A percentile compares a stretch with the other conserved stretches of the same genome.
phyloP scores from a whole-genome alignment of 2,888 invertebrate species.

The Drosophila melanosoma region DNA sequence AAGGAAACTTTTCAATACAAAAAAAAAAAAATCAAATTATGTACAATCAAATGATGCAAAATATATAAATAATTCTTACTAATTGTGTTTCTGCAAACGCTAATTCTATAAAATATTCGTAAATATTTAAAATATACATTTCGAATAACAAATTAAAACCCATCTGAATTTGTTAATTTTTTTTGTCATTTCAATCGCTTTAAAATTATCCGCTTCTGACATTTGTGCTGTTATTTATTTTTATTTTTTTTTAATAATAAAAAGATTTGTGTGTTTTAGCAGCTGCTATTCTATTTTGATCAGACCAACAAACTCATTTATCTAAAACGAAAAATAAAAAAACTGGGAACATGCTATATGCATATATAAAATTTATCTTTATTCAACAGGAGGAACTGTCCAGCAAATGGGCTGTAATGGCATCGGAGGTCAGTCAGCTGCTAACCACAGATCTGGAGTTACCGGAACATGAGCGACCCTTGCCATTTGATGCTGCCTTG shows the following conservation, averaged over 20 bases:
- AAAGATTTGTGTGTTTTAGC: conserved; percentile 7
- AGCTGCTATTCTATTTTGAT: conserved; percentile 10
- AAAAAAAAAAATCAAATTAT: conserved; percentile 26
- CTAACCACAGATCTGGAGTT: conserved; percentile 86
- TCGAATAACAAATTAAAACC: conserved; percentile 54
- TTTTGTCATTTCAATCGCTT: conserved; percentile 26
- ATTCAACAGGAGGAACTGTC: conserved; percentile 84
- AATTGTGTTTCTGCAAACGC: conserved; percentile 23
- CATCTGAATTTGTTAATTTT: conserved; percentile 11
- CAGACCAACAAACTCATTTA: no score
- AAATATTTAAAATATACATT: conserved; percentile 47
- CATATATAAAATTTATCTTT: not conserved
- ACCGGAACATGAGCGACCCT: conserved; percentile 86
- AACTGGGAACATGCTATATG: not conserved
- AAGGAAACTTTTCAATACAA: conserved; percentile 23
- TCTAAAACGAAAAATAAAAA: not conserved
- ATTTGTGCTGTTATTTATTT: conserved; percentile 13
- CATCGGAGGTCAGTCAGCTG: conserved; percentile 87
- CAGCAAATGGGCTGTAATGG: conserved; percentile 88
- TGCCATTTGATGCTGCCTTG: conserved; percentile 94
- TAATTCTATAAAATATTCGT: not conserved
- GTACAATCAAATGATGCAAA: conserved; percentile 16
- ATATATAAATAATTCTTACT: conserved; percentile 8
- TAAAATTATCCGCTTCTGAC: conserved; percentile 17
- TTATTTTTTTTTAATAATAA: conserved; percentile 1